Base-by-base conservation (phyloP, 2,113 vertebrate species). In the Cariama cristata region DNA sequence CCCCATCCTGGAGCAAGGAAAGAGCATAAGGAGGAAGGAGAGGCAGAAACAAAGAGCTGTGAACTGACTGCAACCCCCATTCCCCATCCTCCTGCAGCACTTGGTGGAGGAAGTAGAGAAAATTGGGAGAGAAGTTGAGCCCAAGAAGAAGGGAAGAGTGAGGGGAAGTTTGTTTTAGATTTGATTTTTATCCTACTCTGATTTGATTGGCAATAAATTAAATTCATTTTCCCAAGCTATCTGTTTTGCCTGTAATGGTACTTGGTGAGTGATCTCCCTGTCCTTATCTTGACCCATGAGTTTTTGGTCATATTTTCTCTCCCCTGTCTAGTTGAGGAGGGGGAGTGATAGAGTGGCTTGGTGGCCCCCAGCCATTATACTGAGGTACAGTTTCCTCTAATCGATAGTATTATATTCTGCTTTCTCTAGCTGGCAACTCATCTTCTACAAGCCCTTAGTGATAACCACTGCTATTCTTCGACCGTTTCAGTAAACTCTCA, bases 11-110 rank as follows among this genome's bases (percentile, higher is more conserved):
- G 10, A 60, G 7, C 17, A 69, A 6, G 7, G 27, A 18, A 50
- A 67, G 38, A 45, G 10, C 1, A 2, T 53, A 35, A n/a, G 24
- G 18, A 42, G 11, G 30, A 62, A 33, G 17, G 13, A 62, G 5
- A 1, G 3, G 23, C 7, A 28, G 15, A 75, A 7, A 42, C 11
- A 76, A 68, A 62, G 16, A 2, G 4, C n/a, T 67, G 33, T 45
- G 33, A 75, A 47, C 33, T 20, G 27, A 47, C 9, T 2, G 2
- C 30, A 42, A 22, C 8, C 8, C 6, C 6, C 47, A 8, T 40
- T 79, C 10, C 35, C 14, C 3, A 2, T 59, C 1, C 3, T 24
- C 9, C 28, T 59, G n/a, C 6, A 15, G 40, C 8, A 0, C 12
- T 64, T 4, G 6, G 2, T 4, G 14, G 24, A 47, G 33, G 16